These are phyloP conservation scores for Ivindomyrus marchei DNA, from an alignment of 2,113 vertebrate species.

Conservation along the genomic window DNA sequence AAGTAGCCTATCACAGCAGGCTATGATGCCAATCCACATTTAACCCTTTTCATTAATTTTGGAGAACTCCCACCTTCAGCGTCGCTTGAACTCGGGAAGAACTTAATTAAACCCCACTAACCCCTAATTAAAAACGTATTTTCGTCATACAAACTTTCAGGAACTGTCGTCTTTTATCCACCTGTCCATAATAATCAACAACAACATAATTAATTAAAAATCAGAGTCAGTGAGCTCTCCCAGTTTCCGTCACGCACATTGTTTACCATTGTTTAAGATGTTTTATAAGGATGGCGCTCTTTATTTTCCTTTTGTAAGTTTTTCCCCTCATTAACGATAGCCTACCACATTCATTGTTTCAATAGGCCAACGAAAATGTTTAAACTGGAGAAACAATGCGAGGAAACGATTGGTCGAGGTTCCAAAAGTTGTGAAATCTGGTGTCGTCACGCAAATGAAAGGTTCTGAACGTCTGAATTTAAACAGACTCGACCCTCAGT, in stretches of 20 bases:
- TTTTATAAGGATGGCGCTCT: background rate
- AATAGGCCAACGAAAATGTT: background rate
- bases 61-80: background rate
- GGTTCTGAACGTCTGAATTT: background rate
- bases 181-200: background rate
- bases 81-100: background rate
- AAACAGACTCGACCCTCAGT: background rate
- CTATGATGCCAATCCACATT: background rate
- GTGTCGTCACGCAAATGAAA: background rate
- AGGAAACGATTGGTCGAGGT: background rate
- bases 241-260: background rate
- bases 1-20: background rate
- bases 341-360: background rate
- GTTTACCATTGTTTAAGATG: background rate
- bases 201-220: background rate
- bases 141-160: background rate
- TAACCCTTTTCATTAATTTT: background rate
- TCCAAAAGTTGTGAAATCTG: background rate
- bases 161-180: background rate
- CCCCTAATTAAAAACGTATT: background rate
- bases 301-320: background rate
- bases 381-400: background rate
- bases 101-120: conserved; percentile 3
- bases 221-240: background rate
- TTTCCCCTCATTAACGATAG: background rate